phyloP scores from a whole-genome alignment of 2,113 vertebrate genomes.

The Rhinoderma darwinii region DNA sequence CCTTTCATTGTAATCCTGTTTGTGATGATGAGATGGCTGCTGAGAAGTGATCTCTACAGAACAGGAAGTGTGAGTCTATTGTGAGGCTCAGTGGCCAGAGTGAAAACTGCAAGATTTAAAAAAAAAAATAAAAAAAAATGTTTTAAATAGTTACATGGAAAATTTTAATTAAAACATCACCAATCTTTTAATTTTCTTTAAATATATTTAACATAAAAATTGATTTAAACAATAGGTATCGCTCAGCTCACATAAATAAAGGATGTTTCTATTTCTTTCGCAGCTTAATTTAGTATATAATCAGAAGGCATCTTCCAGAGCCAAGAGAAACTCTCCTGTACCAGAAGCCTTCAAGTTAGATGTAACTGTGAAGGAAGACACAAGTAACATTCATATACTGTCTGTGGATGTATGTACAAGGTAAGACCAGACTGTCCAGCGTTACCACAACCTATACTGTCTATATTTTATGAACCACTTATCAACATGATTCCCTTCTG shows the following conservation, averaged over 20 bases:
- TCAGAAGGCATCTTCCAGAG: background rate
- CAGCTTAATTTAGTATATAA: constrained; percentile 49
- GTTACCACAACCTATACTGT: background rate
- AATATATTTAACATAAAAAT: no score
- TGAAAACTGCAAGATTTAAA: no score
- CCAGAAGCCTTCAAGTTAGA: constrained; percentile 29
- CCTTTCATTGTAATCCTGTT: no score
- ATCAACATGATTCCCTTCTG: background rate
- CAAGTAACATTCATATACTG: background rate
- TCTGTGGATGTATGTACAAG: constrained; percentile 45
- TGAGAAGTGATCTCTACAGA: no score
- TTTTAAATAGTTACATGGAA: no score
- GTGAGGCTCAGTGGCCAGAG: no score
- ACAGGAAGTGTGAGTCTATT: no score
- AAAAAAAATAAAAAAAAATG: no score
- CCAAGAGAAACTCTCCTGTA: background rate
- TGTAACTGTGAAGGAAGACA: constrained; percentile 18
- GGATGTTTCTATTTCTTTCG: background rate
- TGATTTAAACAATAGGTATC: no score
- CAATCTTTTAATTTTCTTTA: no score
- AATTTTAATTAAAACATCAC: no score
- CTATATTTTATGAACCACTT: background rate
- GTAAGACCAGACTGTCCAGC: background rate
- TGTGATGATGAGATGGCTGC: no score
- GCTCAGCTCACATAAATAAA: background rate